phyloP scores from a whole-genome alignment of 1,140 invertebrate genomes.

The Drosophila kohkoa region DNA sequence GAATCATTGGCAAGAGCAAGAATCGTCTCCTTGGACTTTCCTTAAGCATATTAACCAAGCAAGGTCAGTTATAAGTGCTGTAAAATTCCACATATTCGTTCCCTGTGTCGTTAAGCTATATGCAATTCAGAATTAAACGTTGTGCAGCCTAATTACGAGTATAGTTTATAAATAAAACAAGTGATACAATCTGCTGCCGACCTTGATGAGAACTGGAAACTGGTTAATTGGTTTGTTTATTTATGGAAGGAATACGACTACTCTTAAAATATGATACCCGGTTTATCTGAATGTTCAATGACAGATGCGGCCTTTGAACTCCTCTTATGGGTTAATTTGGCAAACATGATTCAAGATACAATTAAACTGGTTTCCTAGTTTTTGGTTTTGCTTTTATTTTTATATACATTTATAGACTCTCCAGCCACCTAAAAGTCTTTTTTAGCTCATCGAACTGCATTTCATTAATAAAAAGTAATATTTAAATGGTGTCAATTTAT shows the following conservation, averaged over 20 bases:
- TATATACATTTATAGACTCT: too few relatives aligned
- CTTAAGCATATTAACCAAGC: constrained; percentile 6
- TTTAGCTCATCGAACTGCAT: background rate
- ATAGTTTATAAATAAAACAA: constrained; percentile 12
- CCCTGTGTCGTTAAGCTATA: background rate
- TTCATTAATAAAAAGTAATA: background rate
- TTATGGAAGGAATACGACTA: background rate
- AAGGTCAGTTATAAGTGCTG: constrained; percentile 38
- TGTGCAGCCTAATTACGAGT: background rate
- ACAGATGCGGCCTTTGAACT: background rate
- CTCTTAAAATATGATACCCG: background rate
- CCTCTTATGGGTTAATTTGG: background rate
- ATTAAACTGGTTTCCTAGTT: background rate
- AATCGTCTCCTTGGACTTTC: too few relatives aligned
- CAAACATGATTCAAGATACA: background rate
- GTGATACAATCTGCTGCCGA: too few relatives aligned
- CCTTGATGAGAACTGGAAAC: constrained; percentile 33
- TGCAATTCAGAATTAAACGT: too few relatives aligned
- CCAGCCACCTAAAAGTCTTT: background rate
- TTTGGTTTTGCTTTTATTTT: background rate
- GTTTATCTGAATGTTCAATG: background rate
- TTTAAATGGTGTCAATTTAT: background rate
- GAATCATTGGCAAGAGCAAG: too few relatives aligned
- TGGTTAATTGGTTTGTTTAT: constrained; percentile 20
- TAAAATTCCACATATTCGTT: constrained; percentile 3